phyloP scores from a whole-genome alignment of 2,797 vertebrate species.

The Argyrosomus regius region DNA sequence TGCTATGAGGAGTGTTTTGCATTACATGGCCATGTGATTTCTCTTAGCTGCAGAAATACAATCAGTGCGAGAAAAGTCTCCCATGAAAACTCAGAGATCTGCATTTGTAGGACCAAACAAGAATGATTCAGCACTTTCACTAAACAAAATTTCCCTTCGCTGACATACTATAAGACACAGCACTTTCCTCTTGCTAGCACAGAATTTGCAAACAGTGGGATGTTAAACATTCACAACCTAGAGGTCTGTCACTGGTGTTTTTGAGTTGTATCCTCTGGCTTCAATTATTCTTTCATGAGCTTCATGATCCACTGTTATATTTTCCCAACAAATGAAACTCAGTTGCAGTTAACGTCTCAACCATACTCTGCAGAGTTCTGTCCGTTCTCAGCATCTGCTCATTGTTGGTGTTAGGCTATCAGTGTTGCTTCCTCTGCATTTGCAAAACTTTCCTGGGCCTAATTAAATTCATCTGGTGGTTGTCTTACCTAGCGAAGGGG shows the following conservation, averaged over 20 bases:
- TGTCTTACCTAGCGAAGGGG: slow-evolving; percentile 76
- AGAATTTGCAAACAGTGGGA: slow-evolving; percentile 42
- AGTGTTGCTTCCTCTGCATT: slow-evolving; percentile 55
- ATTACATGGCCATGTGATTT: slow-evolving; percentile 74
- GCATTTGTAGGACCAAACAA: slow-evolving; percentile 39
- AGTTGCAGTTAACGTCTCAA: slow-evolving; percentile 28
- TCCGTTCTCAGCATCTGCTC: slow-evolving; percentile 29
- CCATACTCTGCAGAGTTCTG: slow-evolving; percentile 14
- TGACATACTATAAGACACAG: slow-evolving; percentile 23
- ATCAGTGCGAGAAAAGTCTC: slow-evolving; percentile 54
- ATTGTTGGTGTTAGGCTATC: slow-evolving; percentile 48
- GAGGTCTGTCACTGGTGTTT: slow-evolving; percentile 29
- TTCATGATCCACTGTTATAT: slow-evolving; percentile 36
- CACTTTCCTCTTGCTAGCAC: slow-evolving; percentile 33
- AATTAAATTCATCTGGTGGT: slow-evolving; percentile 85
- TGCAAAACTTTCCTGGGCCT: slow-evolving; percentile 66
- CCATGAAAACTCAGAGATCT: slow-evolving; percentile 57
- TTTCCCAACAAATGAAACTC: slow-evolving; percentile 20
- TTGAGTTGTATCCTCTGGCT: slow-evolving; percentile 38
- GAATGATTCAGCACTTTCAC: slow-evolving; percentile 69
- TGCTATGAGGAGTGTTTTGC: slow-evolving; percentile 61
- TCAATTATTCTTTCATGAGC: slow-evolving; percentile 40
- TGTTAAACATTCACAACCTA: slow-evolving; percentile 37
- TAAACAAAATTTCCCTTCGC: slow-evolving; percentile 34
- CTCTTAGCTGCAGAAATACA: slow-evolving; percentile 70